Base-by-base conservation (phyloP, 2,113 vertebrate species). In the Todiramphus chloris region DNA sequence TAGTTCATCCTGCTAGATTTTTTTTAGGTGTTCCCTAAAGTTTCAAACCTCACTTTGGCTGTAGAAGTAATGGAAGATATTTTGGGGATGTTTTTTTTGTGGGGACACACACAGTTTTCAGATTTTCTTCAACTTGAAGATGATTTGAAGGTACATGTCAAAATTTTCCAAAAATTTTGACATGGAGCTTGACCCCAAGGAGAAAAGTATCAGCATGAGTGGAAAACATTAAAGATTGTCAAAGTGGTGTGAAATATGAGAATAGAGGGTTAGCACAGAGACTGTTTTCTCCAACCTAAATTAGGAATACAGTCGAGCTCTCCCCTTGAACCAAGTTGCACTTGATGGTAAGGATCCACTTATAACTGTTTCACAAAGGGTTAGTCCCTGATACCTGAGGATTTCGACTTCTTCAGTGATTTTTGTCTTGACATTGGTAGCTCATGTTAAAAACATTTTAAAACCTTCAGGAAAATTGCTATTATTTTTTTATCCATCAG, bases 181-280 rank as follows among this genome's bases (percentile, higher is more conserved):
- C 55, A 12, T n/a, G 31, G 55, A 63, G 60, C 48, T 70, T 93
- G 64, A 81, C 79, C 63, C 60, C 27, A 43, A 80, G 28, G 37
- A 83, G 72, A 56, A 81, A 90, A 83, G 56, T 50, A 92, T 88
- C 79, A 68, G 46, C 33, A 17, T 10, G 4, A 94, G 82, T 30
- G 55, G 50, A 89, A 84, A 58, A 58, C 39, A 60, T 68, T 72
- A 48, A 59, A 85, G 64, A 92, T 44, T 90, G 92, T 96, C 89
- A 92, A 39, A 60, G 39, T 56, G 66, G 79, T 90, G 85, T 93
- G 96, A 96, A 96, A 89, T 81, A 56, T 2, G 20, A 67, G 73
- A 66, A 23, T 5, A 75, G 73, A 88, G 37, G 60, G 43, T 85
- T 88, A 94, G 88, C 55, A 68, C 20, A 55, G n/a, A 77, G 67